Percentiles rank a stretch among this genome's conserved stretches.
phyloP scores from a whole-genome alignment of 2,888 invertebrate genomes.

The Eurytoma adleriae region DNA sequence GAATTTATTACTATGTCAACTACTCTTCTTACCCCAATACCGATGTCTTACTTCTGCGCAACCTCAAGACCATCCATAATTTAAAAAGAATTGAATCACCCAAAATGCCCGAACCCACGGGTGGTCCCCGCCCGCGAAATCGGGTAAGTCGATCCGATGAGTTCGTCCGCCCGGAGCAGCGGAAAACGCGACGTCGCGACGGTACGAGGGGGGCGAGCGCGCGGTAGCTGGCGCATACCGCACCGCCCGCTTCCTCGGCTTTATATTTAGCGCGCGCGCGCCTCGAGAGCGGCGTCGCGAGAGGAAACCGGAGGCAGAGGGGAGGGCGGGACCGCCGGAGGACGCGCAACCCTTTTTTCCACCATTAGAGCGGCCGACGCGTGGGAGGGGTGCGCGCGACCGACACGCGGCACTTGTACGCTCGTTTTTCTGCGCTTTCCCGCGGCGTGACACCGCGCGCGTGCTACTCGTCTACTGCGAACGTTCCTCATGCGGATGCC shows the following conservation, averaged over 20 bases:
- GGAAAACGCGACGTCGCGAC: conserved; percentile 58
- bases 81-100: too few relatives aligned
- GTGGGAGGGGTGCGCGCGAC: not conserved
- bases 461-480: not conserved
- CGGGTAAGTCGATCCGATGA: conserved; percentile 35
- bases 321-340: not conserved
- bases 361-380: not conserved
- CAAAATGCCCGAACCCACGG: too few relatives aligned
- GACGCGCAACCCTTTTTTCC: not conserved
- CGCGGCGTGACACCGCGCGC: not conserved
- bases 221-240: conserved; percentile 49
- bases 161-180: conserved; percentile 55
- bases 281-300: not conserved
- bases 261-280: conserved; percentile 71
- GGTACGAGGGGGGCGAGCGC: conserved; percentile 38
- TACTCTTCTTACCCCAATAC: too few relatives aligned
- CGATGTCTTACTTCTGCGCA: too few relatives aligned
- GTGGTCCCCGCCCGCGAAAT: conserved; percentile 12
- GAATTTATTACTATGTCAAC: too few relatives aligned
- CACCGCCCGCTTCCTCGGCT: conserved; percentile 66
- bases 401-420: not conserved
- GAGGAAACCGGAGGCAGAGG: not conserved
- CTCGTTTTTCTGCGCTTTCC: not conserved
- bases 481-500: too few relatives aligned
- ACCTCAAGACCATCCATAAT: too few relatives aligned